Base-by-base conservation (phyloP, 2,797 vertebrate species). In the Pachyuromys duprasi region DNA sequence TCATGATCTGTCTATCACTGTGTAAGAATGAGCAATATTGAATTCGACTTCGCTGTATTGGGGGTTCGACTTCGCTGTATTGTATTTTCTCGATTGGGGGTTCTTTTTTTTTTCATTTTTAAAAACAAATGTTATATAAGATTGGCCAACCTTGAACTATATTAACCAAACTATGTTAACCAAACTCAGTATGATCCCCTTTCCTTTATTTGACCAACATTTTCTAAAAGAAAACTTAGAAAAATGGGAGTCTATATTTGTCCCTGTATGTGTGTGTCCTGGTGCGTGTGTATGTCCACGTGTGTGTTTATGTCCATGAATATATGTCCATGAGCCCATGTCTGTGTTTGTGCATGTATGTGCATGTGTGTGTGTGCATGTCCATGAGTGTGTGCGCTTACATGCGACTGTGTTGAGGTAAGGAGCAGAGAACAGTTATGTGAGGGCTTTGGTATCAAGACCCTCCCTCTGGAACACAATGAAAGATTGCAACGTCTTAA, bases 41-140 rank as follows among this genome's bases (percentile, higher is more conserved):
- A 57, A 94, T 94, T 89, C 78, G 13, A 86, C 91, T 84, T 70
- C 24, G 86, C 89, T 89, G 5, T 33, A 89, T 36, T 95, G 28
- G 24, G 62, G 12, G 31, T 39, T 91, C 45, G 13, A 86, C 91
- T 84, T 70, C 24, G 86, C 89, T 89, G 5, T 33, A n/a, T n/a
- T n/a, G n/a, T n/a, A n/a, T n/a, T 69, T 70, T 60, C 24, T 94
- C 70, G 81, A 89, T 36, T 95, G 28, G 24, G 62, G 12, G 31
- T 39, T 91, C 45, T 17, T 63, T 96, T 87, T 91, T 55, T 55
- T 57, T 57, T 57, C 2, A 4, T 18, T 57, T 17, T 79, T 49
- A 8, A 49, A 49, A 49, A 49, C 11, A 49, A 49, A 49, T 49
- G 49, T 49, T 49, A 49, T 49, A 8, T 49, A 49, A 49, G 49